phyloP scores from a whole-genome alignment of 2,797 vertebrate species.

The Sternarchorhynchus goeldii region DNA sequence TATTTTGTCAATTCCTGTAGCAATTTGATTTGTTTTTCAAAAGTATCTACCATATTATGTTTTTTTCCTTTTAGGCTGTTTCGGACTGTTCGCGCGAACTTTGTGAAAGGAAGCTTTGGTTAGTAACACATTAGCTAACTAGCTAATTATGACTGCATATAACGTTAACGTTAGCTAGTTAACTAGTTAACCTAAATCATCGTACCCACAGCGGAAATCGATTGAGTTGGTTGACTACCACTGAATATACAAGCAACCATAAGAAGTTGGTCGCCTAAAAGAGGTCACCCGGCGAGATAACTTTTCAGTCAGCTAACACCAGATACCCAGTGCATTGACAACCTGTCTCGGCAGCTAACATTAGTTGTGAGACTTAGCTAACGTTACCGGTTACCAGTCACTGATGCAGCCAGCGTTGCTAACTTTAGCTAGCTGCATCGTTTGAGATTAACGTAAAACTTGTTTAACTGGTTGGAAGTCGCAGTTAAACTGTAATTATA shows the following conservation, averaged over 20 bases:
- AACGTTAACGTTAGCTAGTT: too few relatives aligned
- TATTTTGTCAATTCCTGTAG: background rate
- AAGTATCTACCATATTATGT: background rate
- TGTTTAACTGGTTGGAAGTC: background rate
- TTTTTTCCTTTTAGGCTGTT: too few relatives aligned
- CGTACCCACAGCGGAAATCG: too few relatives aligned
- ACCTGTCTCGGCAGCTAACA: background rate
- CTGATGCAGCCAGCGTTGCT: background rate
- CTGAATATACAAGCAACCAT: background rate
- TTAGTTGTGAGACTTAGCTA: background rate
- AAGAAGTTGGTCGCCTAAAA: background rate
- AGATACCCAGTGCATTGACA: background rate
- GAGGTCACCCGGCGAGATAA: background rate
- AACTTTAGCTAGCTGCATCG: background rate
- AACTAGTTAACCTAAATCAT: too few relatives aligned
- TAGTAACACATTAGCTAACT: background rate
- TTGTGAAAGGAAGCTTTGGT: background rate
- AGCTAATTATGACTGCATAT: background rate
- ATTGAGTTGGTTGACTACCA: background rate
- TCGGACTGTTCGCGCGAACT: background rate
- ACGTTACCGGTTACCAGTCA: background rate
- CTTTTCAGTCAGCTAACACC: background rate
- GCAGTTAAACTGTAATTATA: slow-evolving; percentile 3
- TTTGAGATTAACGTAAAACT: background rate
- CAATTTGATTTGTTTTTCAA: background rate